Conservation (phyloP, 2,113 vertebrate genomes). For the Apteryx mantelli region DNA sequence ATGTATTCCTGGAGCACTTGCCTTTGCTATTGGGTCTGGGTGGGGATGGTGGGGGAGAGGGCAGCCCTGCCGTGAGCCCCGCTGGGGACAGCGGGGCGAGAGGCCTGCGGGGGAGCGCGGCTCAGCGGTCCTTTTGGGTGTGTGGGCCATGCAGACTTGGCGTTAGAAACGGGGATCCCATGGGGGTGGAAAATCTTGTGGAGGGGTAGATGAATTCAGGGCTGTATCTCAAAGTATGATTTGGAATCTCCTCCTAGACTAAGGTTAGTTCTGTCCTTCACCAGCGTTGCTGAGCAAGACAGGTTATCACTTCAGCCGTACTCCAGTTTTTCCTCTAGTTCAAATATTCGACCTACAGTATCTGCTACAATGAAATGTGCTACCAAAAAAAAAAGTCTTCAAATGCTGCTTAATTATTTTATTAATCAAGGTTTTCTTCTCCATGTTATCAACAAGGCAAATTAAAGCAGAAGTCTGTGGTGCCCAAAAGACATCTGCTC, state of each 20-base stretch:
- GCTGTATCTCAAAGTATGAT: background rate
- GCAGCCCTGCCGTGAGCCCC: background rate
- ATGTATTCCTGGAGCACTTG: background rate
- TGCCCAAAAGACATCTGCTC: constrained; percentile 44
- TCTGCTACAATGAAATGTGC: background rate
- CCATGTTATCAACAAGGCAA: background rate
- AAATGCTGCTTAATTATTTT: constrained; percentile 9
- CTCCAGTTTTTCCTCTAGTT: background rate
- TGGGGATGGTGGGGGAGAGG: background rate
- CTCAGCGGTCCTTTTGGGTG: background rate
- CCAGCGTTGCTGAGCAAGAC: background rate
- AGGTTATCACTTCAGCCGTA: background rate
- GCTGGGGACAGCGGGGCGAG: background rate
- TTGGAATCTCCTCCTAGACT: background rate
- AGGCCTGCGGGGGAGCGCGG: background rate
- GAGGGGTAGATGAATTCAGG: background rate
- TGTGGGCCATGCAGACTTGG: background rate
- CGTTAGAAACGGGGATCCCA: background rate
- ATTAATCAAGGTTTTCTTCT: constrained; percentile 36
- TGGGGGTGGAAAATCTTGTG: background rate
- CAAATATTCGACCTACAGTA: background rate
- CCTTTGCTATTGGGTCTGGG: background rate
- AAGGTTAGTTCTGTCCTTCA: background rate
- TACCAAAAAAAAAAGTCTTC: background rate
- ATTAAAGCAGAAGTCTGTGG: constrained; percentile 4